Base-by-base conservation (phyloP, 2,888 invertebrate genomes). In the Agrochola macilenta region DNA sequence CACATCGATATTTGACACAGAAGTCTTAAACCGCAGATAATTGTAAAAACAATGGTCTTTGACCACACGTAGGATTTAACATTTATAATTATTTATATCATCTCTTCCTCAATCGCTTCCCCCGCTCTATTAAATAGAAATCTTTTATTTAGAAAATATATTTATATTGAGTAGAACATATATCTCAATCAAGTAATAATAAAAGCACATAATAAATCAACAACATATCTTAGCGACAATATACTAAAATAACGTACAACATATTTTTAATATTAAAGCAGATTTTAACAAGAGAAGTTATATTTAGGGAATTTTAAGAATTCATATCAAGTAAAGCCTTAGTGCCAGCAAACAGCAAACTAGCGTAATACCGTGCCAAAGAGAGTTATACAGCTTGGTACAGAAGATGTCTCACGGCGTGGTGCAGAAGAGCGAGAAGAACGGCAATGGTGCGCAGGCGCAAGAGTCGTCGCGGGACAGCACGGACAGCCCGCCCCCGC, bases 401-500 rank as follows among this genome's bases (percentile, higher is more conserved):
- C 63, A 69, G 73, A 91, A 89, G 84, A 97, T 97, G 97, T 95
- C 96, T 84, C 95, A 96, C 94, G 96, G 94, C 30, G 96, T 94
- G 49, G 93, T 81, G 20, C 93, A 94, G 87, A 96, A 95, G 90
- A 94, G 89, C 78, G 91, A 91, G 61, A 95, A 94, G 91, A 95
- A 95, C 79, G 95, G 94, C 60, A 94, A 93, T 66, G 92, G 90
- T 77, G 89, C 89, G 74, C 93, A 92, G 30, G 89, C 90, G 85
- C 92, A 90, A 83, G 94, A 93, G 74, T 91, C 93, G 52, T 92
- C 93, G 74, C 89, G 94, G 73, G 94, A 93, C 78, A 91, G 93
- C 52, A 92, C 94, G 2, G 93, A 93, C 84, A 94, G 93, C 81
- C 93, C 96, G 78, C 96, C 97, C 81, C 98, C 98, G 30, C 98